Evolutionary conservation across 2,888 invertebrate species (phyloP), one percentile per base, ranked within the genome.

Genomic region (Metellina segmentata): DNA sequence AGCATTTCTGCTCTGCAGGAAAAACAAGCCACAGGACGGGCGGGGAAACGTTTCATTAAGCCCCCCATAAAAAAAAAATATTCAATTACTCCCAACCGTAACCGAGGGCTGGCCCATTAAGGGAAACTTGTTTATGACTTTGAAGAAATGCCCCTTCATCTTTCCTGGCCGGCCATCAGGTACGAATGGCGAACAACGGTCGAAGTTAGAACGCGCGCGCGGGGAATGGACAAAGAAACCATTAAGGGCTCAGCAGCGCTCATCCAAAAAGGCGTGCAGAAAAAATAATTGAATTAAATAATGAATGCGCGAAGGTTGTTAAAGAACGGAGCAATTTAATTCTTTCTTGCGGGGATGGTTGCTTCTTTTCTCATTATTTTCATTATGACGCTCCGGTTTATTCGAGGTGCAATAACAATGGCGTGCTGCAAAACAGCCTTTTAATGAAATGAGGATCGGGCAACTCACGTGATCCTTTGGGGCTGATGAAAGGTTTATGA

Each of bases 101-200:
- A 81, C 81, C 52, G 81, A 48, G 72, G 51, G 53, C 53, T 53
- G n/a, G 70, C 79, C 87, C 87, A 87, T 87, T 87, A 87, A 72
- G 51, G 20, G 61, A 34, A 87, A 79, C 72, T 87, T 87, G 87
- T 81, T 87, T 87, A 87, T 87, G 81, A 72, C 87, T 79, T 79
- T 79, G 53, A 71, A 72, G 78, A 87, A 79, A 87, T 53, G 52
- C 79, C 16, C 79, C 52, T 79, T 48, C 61, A 79, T 81, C 71
- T 79, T 79, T 79, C 69, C 70, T 71, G 7, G n/a, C 19, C 19
- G 52, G 19, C 61, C 69, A 70, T 87, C 85, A 86, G 79, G 79
- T 53, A 78, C 51, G 72, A 87, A 34, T 34, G 34, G 4, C 11
- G 34, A 75, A 75, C 61, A 16, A 5, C 61, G 9, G 61, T 61